phyloP scores from a whole-genome alignment of 2,113 vertebrate species.

The Arenaria interpres region DNA sequence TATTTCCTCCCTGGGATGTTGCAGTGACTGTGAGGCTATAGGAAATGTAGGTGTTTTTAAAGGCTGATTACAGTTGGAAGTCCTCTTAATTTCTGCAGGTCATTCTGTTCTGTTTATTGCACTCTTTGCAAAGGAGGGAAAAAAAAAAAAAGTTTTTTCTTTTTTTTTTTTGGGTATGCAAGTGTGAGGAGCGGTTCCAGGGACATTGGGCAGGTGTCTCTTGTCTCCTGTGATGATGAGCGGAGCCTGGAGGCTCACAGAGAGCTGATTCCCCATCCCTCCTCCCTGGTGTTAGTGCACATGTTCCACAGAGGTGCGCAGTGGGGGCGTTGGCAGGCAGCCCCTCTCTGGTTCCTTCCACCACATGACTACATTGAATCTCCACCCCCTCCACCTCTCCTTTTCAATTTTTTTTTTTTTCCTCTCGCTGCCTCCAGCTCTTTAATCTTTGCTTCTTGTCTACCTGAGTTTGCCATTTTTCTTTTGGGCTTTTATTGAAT shows the following conservation, averaged over 20 bases:
- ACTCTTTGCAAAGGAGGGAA: background rate
- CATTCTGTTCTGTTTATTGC: background rate
- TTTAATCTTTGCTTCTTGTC: background rate
- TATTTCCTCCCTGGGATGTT: slow-evolving; percentile 27
- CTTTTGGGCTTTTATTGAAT: background rate
- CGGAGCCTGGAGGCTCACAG: background rate
- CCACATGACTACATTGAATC: accelerated
- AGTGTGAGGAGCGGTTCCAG: background rate
- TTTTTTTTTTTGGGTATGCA: background rate
- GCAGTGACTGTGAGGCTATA: background rate
- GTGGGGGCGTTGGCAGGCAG: background rate
- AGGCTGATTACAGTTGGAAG: slow-evolving; percentile 10
- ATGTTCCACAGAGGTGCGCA: background rate
- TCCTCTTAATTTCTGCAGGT: background rate
- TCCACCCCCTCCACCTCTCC: accelerated
- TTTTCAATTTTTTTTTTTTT: background rate
- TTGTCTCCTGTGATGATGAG: background rate
- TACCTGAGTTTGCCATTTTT: background rate
- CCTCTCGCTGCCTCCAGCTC: background rate
- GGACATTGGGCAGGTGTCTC: background rate
- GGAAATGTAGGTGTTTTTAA: slow-evolving; percentile 2
- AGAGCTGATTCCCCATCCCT: accelerated
- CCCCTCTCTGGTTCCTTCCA: background rate
- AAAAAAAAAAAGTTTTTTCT: too few species aligned
- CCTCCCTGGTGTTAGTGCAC: background rate